These are phyloP conservation scores for Prinia subflava DNA, from an alignment of 2,113 vertebrate genomes.

Conservation along the genomic window DNA sequence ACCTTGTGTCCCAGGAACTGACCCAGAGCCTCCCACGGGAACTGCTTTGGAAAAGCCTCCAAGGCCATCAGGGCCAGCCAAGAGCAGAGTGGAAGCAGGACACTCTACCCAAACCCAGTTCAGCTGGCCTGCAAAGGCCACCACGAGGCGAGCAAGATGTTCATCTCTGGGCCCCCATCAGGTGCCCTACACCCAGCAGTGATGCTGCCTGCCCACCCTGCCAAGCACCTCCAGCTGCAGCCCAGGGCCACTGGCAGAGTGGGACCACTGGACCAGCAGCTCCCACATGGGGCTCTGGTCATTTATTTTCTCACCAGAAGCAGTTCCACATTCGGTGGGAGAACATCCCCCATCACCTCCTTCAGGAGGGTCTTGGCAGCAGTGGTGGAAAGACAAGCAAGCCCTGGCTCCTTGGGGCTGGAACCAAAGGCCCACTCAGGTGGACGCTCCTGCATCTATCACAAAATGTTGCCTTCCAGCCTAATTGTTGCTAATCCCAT, in stretches of 20 bases:
- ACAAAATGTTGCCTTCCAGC: neutral
- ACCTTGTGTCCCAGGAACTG: neutral
- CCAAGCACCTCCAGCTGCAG: neutral
- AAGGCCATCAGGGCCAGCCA: neutral
- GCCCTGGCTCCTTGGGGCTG: neutral
- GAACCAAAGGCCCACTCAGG: neutral
- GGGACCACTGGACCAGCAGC: neutral
- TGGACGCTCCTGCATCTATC: neutral
- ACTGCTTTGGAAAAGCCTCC: neutral
- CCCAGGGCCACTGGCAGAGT: neutral
- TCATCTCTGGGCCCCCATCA: neutral
- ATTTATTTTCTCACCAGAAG: neutral
- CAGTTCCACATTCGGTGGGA: rapidly evolving
- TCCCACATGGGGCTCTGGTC: neutral
- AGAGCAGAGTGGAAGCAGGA: neutral
- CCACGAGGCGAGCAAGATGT: neutral
- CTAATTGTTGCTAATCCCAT: neutral
- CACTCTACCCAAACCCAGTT: neutral
- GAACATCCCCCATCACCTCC: neutral
- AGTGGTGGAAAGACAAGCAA: neutral
- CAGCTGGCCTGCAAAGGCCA: neutral
- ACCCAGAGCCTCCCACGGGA: rapidly evolving
- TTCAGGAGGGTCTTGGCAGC: neutral
- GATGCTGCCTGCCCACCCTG: neutral
- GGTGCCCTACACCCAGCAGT: neutral